phyloP scores from a whole-genome alignment of 1,140 invertebrate genomes.

The Amphibalanus amphitrite region DNA sequence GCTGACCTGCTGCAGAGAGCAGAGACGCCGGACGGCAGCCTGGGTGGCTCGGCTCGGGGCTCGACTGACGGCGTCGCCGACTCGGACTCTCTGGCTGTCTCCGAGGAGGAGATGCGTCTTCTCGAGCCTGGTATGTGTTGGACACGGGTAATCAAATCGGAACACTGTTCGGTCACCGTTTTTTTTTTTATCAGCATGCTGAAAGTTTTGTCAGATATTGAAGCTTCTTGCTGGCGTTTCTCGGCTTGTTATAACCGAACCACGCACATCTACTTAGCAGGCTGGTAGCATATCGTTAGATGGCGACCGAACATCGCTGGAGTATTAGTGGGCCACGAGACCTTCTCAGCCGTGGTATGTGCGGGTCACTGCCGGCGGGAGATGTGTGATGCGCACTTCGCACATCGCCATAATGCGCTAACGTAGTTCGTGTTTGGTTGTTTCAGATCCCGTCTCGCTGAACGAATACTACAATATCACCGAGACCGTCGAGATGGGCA shows the following conservation, averaged over 20 bases:
- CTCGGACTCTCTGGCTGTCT: neutral
- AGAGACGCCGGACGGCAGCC: neutral
- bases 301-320: too few species aligned
- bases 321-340: too few species aligned
- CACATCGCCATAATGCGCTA: neutral
- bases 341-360: neutral
- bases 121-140: neutral
- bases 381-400: neutral
- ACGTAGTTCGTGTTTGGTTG: neutral
- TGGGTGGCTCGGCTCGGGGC: neutral
- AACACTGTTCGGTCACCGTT: too few species aligned
- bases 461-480: constrained; percentile 20
- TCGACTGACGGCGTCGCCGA: neutral
- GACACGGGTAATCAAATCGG: too few species aligned
- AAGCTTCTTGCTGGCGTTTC: too few species aligned
- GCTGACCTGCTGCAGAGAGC: neutral
- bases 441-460: neutral
- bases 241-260: too few species aligned
- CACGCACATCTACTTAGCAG: too few species aligned
- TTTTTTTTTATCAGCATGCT: too few species aligned
- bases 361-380: neutral
- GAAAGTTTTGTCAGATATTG: too few species aligned
- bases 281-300: too few species aligned
- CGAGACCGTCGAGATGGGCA: constrained; percentile 36
- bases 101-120: neutral